These are phyloP conservation scores for Acipenser oxyrinchus DNA, from an alignment of 2,797 vertebrate species.

Conservation along the genomic window DNA sequence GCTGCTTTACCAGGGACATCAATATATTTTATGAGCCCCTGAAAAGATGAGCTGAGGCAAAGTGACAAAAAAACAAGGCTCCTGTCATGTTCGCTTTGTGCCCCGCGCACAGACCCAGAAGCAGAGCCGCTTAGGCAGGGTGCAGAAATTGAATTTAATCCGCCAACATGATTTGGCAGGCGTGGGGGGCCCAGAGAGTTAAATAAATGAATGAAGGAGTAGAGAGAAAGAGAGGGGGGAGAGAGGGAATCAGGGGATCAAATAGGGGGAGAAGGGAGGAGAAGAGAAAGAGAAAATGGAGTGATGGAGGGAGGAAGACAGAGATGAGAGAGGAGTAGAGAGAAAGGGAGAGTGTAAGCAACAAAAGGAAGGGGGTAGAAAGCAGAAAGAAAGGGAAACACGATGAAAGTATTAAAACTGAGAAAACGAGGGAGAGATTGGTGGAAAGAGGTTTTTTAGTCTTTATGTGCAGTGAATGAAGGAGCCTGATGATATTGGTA, in stretches of 20 bases:
- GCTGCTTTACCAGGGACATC: constrained; percentile 49
- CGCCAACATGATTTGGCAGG: constrained; percentile 54
- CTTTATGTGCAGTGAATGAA: too few relatives aligned
- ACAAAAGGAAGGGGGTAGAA: neutral
- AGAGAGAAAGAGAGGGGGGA: constrained; percentile 16
- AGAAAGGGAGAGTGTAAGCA: neutral
- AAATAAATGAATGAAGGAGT: constrained; percentile 44
- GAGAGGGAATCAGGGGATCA: constrained; percentile 21
- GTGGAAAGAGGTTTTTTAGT: too few relatives aligned
- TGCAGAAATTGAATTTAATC: constrained; percentile 68
- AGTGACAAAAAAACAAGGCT: constrained; percentile 60
- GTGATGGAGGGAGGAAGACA: neutral
- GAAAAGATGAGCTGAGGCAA: constrained; percentile 58
- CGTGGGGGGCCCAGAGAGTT: constrained; percentile 25
- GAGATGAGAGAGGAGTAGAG: constrained; percentile 14
- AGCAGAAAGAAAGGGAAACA: neutral
- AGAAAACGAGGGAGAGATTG: too few relatives aligned
- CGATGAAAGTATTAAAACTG: too few relatives aligned
- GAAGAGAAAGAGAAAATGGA: constrained; percentile 13
- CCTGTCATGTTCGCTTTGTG: constrained; percentile 60
- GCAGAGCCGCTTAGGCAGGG: constrained; percentile 44
- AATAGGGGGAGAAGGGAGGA: constrained; percentile 24
- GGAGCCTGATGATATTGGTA: too few relatives aligned
- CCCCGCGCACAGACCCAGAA: constrained; percentile 46
- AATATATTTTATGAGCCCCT: constrained; percentile 66